Percentiles rank a stretch among this genome's conserved stretches.
Evolutionary conservation across 2,797 vertebrate species (phyloP).

Genomic region (Tachyglossus aculeatus): DNA sequence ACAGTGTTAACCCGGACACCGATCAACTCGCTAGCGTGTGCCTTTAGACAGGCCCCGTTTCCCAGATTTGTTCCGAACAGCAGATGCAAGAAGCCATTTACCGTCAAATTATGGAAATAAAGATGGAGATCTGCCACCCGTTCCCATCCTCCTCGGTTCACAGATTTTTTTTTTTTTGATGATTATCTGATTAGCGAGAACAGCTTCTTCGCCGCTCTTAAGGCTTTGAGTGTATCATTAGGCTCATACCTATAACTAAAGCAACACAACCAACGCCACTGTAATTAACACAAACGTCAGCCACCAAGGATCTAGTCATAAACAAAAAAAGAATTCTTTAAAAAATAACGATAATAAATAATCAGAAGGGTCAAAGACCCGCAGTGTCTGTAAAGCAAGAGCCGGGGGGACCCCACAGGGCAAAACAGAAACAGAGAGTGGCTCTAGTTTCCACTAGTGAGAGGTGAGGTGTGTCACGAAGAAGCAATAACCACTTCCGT

Average conservation of each 20-base stretch:
- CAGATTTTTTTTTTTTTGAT: not conserved
- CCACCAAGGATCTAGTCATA: not conserved
- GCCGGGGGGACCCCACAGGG: not conserved
- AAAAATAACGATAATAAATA: not conserved
- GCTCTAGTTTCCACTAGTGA: not conserved
- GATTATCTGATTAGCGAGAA: not conserved
- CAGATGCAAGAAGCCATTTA: not conserved
- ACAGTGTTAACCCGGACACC: not conserved
- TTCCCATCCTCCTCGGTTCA: not conserved
- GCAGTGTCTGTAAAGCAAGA: too few species aligned
- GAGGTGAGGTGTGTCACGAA: not conserved
- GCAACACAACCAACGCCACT: not conserved
- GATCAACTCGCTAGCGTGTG: not conserved
- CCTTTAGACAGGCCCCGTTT: conserved; percentile 15
- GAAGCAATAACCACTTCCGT: not conserved
- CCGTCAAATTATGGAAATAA: not conserved
- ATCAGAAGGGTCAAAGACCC: not conserved
- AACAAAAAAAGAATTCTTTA: not conserved
- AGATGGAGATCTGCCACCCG: not conserved
- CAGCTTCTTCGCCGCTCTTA: not conserved
- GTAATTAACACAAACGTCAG: conserved; percentile 20
- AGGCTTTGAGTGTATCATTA: not conserved
- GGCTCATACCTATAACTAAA: conserved; percentile 3
- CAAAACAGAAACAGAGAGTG: not conserved
- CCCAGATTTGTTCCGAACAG: not conserved